Evolutionary conservation across 2,113 vertebrate genomes (phyloP).

Genomic region (Varanus salvator): DNA sequence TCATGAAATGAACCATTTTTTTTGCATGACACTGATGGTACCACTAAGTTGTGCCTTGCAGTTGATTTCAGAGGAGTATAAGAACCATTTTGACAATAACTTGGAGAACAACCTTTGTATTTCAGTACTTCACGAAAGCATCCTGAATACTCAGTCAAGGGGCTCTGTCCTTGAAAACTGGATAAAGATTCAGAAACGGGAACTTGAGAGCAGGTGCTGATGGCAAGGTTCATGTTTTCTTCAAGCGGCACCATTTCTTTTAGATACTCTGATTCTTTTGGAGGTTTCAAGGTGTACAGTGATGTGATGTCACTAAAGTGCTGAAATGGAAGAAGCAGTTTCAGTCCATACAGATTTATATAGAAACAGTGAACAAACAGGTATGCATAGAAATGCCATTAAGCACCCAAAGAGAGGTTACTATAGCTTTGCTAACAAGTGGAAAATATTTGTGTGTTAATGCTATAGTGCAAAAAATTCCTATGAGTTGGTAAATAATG

Average conservation of each 20-base stretch:
- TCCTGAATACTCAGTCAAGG: constrained; percentile 45
- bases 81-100: constrained; percentile 28
- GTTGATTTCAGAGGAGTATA: constrained; percentile 34
- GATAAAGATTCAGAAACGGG: constrained; percentile 24
- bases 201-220: constrained; percentile 27
- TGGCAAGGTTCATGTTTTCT: constrained; percentile 42
- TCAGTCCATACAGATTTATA: background rate
- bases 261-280: constrained; percentile 42
- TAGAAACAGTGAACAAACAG: background rate
- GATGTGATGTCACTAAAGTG: constrained; percentile 87
- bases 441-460: background rate
- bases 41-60: constrained; percentile 34
- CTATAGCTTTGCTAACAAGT: background rate
- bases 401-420: background rate
- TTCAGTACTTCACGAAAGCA: constrained; percentile 35
- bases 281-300: constrained; percentile 69
- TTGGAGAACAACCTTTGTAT: constrained; percentile 37
- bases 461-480: background rate
- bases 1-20: constrained; percentile 37
- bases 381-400: background rate
- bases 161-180: constrained; percentile 46
- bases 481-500: background rate
- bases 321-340: constrained; percentile 70
- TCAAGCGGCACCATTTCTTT: constrained; percentile 28
- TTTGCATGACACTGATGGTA: constrained; percentile 28